Evolutionary conservation across 1,140 invertebrate species (phyloP).

Genomic region (Lepeophtheirus salmonis): DNA sequence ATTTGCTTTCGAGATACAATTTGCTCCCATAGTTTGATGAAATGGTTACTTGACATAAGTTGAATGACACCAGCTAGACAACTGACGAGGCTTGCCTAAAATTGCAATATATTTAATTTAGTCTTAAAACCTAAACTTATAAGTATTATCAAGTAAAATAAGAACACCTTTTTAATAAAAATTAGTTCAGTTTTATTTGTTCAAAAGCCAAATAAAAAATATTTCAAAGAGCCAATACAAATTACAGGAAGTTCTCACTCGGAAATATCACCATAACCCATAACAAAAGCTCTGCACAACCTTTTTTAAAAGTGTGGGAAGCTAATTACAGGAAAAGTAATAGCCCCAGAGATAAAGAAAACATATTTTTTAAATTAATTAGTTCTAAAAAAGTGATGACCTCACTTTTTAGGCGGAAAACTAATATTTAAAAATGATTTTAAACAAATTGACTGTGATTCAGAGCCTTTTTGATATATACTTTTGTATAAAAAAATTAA

Average conservation of each 20-base stretch:
- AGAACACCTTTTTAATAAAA: background rate
- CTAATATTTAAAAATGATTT: too few relatives aligned
- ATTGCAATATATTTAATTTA: background rate
- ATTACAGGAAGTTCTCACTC: background rate
- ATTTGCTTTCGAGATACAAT: conserved; percentile 46
- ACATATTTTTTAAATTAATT: too few relatives aligned
- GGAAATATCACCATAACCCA: too few relatives aligned
- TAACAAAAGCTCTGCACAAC: too few relatives aligned
- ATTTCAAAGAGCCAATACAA: background rate
- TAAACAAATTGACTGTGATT: too few relatives aligned
- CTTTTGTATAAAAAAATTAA: too few relatives aligned
- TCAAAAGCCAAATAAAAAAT: background rate
- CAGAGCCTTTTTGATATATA: too few relatives aligned
- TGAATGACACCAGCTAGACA: conserved; percentile 65
- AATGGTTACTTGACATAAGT: conserved; percentile 66
- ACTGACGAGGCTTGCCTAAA: conserved; percentile 56
- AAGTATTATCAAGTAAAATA: background rate
- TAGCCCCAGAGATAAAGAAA: too few relatives aligned
- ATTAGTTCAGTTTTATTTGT: background rate
- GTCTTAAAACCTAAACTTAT: background rate
- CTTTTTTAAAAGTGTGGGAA: too few relatives aligned
- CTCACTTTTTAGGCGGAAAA: too few relatives aligned
- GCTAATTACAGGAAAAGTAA: too few relatives aligned
- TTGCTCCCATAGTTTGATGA: conserved; percentile 66
- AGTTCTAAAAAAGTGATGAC: too few relatives aligned